These are phyloP conservation scores for Embiotoca jacksoni DNA, from an alignment of 2,113 vertebrate species.

Conservation along the genomic window DNA sequence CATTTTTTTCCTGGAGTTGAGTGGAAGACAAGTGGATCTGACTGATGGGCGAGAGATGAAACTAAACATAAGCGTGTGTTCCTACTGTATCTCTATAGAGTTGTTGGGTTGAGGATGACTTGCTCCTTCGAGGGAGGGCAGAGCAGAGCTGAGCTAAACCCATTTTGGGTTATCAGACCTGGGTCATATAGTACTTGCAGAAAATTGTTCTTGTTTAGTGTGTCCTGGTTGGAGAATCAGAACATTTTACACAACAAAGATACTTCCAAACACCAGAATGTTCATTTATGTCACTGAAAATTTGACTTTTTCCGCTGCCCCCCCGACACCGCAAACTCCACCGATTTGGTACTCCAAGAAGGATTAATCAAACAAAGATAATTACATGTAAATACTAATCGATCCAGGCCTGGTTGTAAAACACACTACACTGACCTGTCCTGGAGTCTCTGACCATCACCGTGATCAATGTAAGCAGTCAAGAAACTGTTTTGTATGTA, in stretches of 20 bases:
- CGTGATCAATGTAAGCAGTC: conserved; percentile 85
- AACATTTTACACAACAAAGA: conserved; percentile 43
- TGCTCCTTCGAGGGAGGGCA: conserved; percentile 83
- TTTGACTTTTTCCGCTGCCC: conserved; percentile 22
- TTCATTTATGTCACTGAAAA: conserved; percentile 25
- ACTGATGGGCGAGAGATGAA: conserved; percentile 19
- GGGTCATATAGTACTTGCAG: conserved; percentile 49
- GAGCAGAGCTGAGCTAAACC: conserved; percentile 70
- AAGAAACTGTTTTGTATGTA: conserved; percentile 89
- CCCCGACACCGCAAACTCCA: conserved; percentile 25
- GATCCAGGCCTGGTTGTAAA: conserved; percentile 55
- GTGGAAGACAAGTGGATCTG: conserved; percentile 11
- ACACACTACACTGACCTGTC: conserved; percentile 75
- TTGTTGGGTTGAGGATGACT: conserved; percentile 74
- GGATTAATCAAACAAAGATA: conserved; percentile 41
- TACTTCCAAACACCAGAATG: conserved; percentile 5
- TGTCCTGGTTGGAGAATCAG: conserved; percentile 45
- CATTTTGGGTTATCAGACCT: conserved; percentile 41
- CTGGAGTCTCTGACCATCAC: conserved; percentile 80
- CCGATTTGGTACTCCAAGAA: conserved; percentile 43
- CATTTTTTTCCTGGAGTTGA: conserved; percentile 20
- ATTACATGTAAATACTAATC: conserved; percentile 51
- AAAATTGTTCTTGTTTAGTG: conserved; percentile 47
- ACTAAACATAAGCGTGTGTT: conserved; percentile 51
- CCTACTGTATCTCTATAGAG: conserved; percentile 62